Evolutionary conservation across 2,797 vertebrate species (phyloP), one percentile per base, ranked within the genome.

Genomic region (Psittacula derbiana): DNA sequence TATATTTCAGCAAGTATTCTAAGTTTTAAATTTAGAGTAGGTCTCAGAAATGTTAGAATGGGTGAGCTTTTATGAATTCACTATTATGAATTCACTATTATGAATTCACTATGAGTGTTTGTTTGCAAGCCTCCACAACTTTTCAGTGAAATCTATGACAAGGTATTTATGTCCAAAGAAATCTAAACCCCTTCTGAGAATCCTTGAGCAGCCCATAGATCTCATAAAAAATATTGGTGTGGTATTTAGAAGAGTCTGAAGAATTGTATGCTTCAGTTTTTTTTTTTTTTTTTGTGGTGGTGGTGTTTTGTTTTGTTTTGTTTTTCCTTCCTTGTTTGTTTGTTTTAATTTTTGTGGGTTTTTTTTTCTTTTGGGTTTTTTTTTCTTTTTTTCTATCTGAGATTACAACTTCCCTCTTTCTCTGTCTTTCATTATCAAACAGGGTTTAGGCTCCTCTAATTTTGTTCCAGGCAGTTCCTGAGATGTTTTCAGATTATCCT

Each of bases 101-200:
- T 92, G 41, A 95, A 94, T 97, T 97, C 87, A 93, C 52, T 30
- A 31, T 24, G 30, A 83, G 28, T 93, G 49, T 92, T 94, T 96
- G 61, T 93, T 97, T 97, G 82, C 72, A 91, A 62, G 62, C 58
- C 87, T 93, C 88, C 33, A 55, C 69, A 84, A 46, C 10, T 3
- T 61, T 92, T 95, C 88, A 93, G 3, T 61, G 78, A 95, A 92
- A 78, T 87, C 69, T 96, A 78, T 96, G 81, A 92, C 93, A 97
- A 88, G 55, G 15, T 97, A 44, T 96, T 93, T 85, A 78, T 11
- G 18, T 65, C 58, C 90, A 92, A 93, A 15, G 36, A 96, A 96
- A 95, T 95, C 91, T 84, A 92, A 96, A 97, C 91, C 38, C n/a
- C 27, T 87, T 93, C 81, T 82, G 71, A 97, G 80, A 96, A 81